Base-by-base conservation (phyloP, 2,797 vertebrate genomes). In the Nasua narica region DNA sequence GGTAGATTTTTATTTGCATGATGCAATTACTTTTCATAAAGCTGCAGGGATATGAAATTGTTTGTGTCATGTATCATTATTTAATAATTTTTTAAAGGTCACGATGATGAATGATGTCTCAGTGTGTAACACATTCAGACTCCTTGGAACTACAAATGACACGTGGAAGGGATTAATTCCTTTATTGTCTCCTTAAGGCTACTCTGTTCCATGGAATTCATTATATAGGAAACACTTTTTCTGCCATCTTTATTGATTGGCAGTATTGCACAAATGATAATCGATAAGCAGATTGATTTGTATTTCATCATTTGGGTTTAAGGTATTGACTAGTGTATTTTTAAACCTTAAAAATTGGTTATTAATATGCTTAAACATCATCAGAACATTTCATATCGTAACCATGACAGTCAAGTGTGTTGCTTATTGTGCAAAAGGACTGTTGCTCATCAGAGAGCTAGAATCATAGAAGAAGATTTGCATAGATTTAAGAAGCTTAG, bases 21-120 rank as follows among this genome's bases (percentile, higher is more conserved):
- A 65, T 50, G 4, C 35, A 46, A 82, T 95, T 43, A 79, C 90
- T 97, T 92, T 97, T 79, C 70, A 21, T 62, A 46, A 92, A 79
- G 40, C 27, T 54, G 10, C 32, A 60, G 62, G 14, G 86, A 62
- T 90, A 81, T 92, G 89, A 94, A 81, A 83, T 48, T 91, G 81
- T 81, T 96, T 92, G 12, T 92, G 77, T 87, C 23, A 1, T 58
- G 94, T 96, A 18, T 46, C 60, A 83, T 87, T 84, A 40, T 37
- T 95, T 94, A 93, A 67, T 82, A 74, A 43, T 95, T 87, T 74
- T 43, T 88, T 25, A 52, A 43, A 35, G 37, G 37, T 5, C 7
- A 23, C n/a, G 78, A 8, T 10, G 5, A 8, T 83, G 23, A 12
- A 16, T n/a, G 40, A 16, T 62, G 3, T n/a, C 67, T 84, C 62